A percentile compares a stretch with the other conserved stretches of the same genome.
Evolutionary conservation across 2,888 invertebrate genomes (phyloP).

Genomic region (Limenitis camilla): DNA sequence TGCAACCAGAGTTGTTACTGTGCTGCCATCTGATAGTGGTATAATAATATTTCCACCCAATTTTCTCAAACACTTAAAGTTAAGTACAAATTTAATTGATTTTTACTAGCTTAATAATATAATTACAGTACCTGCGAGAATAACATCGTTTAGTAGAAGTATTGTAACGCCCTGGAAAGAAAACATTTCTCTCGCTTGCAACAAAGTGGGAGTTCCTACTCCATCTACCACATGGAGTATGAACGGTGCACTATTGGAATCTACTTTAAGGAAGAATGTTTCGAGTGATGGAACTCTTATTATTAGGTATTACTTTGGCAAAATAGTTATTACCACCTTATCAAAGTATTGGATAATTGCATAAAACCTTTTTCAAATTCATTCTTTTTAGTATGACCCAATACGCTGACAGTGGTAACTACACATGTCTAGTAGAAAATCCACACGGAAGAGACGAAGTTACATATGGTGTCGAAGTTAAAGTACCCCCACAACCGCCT

Average conservation of each 20-base stretch:
- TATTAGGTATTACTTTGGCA: conserved; percentile 73
- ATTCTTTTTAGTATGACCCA: conserved; percentile 73
- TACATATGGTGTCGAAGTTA: conserved; percentile 81
- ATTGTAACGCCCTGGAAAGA: conserved; percentile 91
- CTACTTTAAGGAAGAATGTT: conserved; percentile 79
- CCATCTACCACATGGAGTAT: conserved; percentile 87
- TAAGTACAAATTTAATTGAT: not conserved
- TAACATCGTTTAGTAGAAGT: conserved; percentile 89
- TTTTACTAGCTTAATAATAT: not conserved
- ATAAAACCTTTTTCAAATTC: not conserved
- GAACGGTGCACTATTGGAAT: conserved; percentile 83
- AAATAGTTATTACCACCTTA: too few species aligned
- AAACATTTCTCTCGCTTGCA: conserved; percentile 86
- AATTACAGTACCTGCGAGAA: conserved; percentile 85
- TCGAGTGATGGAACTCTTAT: conserved; percentile 82
- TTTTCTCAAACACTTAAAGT: not conserved
- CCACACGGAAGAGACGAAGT: conserved; percentile 88
- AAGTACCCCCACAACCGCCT: conserved; percentile 91
- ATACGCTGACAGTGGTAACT: conserved; percentile 90
- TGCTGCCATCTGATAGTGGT: conserved; percentile 82
- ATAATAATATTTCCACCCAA: not conserved
- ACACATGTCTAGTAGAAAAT: conserved; percentile 91
- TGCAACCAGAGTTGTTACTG: conserved; percentile 83
- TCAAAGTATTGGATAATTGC: too few species aligned
- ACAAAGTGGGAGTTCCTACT: conserved; percentile 87